Evolutionary conservation across 2,797 vertebrate species (phyloP).

Genomic region (Spatula clypeata): DNA sequence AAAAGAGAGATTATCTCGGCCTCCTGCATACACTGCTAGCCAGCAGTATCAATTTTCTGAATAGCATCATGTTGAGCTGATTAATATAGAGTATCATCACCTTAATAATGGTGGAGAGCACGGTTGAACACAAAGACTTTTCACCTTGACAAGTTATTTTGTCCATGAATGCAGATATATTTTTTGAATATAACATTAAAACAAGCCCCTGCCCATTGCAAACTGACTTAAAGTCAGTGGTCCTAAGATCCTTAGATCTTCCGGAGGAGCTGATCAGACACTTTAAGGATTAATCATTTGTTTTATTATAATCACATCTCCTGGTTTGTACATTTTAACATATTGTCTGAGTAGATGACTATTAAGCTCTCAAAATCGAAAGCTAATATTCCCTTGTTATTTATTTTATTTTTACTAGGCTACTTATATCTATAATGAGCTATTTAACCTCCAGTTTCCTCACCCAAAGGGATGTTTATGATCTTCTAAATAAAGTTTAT

Average conservation of each 20-base stretch:
- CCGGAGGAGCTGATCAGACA: background rate
- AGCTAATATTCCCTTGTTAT: background rate
- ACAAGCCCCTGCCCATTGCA: rapidly evolving
- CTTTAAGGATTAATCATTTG: background rate
- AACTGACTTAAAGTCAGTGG: background rate
- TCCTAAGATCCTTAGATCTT: background rate
- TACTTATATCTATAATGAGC: background rate
- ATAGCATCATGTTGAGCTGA: background rate
- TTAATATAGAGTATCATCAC: background rate
- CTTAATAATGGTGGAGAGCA: background rate
- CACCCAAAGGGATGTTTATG: slow-evolving; percentile 10
- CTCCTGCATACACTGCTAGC: background rate
- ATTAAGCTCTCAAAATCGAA: slow-evolving; percentile 10
- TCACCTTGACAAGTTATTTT: rapidly evolving
- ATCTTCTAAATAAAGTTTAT: slow-evolving; percentile 31
- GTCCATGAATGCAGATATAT: background rate
- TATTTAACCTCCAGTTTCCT: slow-evolving; percentile 28
- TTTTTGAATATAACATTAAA: background rate
- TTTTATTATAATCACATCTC: background rate
- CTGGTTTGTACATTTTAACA: background rate
- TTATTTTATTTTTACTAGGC: background rate
- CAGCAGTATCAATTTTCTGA: background rate
- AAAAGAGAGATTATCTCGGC: background rate
- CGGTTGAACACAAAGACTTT: background rate
- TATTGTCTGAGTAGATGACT: background rate